These are phyloP conservation scores for Metallyticus violacea DNA, from an alignment of 2,888 invertebrate genomes.

Conservation along the genomic window DNA sequence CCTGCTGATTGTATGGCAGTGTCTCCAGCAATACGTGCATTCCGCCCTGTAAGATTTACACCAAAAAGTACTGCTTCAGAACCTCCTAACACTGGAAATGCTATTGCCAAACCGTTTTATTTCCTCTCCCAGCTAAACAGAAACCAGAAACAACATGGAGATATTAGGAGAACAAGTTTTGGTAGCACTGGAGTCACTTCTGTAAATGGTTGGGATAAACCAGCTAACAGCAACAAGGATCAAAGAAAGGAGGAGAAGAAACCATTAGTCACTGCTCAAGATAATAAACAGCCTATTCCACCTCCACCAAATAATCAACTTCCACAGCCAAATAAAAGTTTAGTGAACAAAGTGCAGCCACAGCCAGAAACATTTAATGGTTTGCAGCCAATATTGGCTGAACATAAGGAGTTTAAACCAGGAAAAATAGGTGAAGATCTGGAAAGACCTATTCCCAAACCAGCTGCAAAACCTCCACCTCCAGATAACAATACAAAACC, in stretches of 20 bases:
- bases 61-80: conserved; percentile 28
- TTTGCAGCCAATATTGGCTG: conserved; percentile 13
- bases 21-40: conserved; percentile 25
- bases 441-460: neutral
- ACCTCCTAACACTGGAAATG: conserved; percentile 44
- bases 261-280: neutral
- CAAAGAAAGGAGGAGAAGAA: neutral
- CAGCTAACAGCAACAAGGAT: neutral
- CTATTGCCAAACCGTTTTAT: conserved; percentile 46
- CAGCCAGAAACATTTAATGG: neutral
- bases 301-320: neutral
- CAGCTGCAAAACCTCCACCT: neutral
- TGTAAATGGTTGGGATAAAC: neutral
- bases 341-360: neutral
- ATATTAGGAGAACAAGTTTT: conserved; percentile 1
- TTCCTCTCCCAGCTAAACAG: neutral
- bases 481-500: neutral
- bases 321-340: neutral
- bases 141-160: neutral
- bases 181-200: neutral
- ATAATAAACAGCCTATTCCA: neutral
- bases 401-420: conserved; percentile 25
- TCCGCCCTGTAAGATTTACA: conserved; percentile 29
- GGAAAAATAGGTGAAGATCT: conserved; percentile 21
- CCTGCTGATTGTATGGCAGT: neutral